Conservation (phyloP, 2,113 vertebrate species). For the Podarcis muralis region DNA sequence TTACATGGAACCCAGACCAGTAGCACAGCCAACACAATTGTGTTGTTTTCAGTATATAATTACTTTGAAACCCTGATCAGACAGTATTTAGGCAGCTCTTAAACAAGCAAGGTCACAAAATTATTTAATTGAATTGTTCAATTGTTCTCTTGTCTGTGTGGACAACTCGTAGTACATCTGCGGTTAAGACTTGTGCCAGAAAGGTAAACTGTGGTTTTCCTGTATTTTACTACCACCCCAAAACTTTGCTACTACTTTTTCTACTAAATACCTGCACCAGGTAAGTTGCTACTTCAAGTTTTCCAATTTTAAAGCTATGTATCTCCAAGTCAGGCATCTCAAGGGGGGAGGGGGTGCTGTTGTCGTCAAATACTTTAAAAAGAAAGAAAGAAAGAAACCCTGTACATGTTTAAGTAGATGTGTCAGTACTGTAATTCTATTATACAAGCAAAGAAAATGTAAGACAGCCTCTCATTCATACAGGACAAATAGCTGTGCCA, state of each 20-base stretch:
- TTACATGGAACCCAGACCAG: not conserved
- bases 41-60: slow-evolving; percentile 39
- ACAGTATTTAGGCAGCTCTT: slow-evolving; percentile 59
- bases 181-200: slow-evolving; percentile 27
- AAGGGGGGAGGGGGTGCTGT: not conserved
- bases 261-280: slow-evolving; percentile 32
- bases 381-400: not conserved
- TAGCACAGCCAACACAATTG: not conserved
- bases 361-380: slow-evolving; percentile 50
- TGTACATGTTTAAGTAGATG: slow-evolving; percentile 62
- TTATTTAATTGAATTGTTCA: slow-evolving; percentile 62
- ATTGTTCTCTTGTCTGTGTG: slow-evolving; percentile 53
- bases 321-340: not conserved
- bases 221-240: slow-evolving; percentile 27
- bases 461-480: slow-evolving; percentile 75
- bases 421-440: slow-evolving; percentile 59
- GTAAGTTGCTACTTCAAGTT: slow-evolving; percentile 31
- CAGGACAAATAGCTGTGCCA: slow-evolving; percentile 77
- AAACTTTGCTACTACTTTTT: slow-evolving; percentile 26
- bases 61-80: slow-evolving; percentile 70
- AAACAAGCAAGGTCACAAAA: slow-evolving; percentile 63
- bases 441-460: slow-evolving; percentile 68
- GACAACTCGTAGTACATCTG: slow-evolving; percentile 16
- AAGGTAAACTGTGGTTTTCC: slow-evolving; percentile 29
- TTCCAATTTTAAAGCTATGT: slow-evolving; percentile 27